These are phyloP conservation scores for Pantherophis alleghaniensis DNA, from an alignment of 2,797 vertebrate genomes.

Conservation along the genomic window DNA sequence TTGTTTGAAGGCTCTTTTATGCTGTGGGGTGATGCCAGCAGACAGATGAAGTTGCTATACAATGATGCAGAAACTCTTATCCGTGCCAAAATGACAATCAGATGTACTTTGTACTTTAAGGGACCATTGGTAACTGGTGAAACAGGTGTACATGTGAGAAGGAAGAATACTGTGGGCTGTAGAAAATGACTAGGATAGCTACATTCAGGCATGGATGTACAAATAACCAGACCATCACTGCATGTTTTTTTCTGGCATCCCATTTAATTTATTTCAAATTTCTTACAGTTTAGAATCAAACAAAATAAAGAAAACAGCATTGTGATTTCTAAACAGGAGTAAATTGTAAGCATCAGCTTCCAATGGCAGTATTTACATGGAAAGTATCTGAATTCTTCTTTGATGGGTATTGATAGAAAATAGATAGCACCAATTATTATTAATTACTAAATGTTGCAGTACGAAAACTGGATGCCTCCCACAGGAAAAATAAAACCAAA, in stretches of 20 bases:
- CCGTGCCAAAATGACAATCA: neutral
- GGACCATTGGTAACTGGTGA: neutral
- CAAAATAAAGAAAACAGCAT: conserved; percentile 43
- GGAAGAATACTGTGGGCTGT: neutral
- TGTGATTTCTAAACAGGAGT: conserved; percentile 57
- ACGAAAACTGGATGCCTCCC: conserved; percentile 9
- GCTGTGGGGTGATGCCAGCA: neutral
- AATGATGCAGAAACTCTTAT: neutral
- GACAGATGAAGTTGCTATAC: neutral
- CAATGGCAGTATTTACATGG: conserved; percentile 53
- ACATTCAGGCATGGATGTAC: accelerated
- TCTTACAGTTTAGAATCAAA: conserved; percentile 54
- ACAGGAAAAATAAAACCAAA: neutral
- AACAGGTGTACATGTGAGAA: neutral
- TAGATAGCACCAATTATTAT: conserved; percentile 45
- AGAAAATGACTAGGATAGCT: neutral
- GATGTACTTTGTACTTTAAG: neutral
- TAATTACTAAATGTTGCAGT: conserved; percentile 44
- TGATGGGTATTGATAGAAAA: conserved; percentile 49
- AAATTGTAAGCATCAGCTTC: conserved; percentile 53
- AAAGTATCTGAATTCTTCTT: conserved; percentile 52
- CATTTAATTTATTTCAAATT: conserved; percentile 66
- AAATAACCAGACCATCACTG: conserved; percentile 19
- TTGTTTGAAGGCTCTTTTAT: neutral
- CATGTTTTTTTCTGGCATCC: conserved; percentile 49